Evolutionary conservation across 2,113 vertebrate genomes (phyloP).

Genomic region (Sander lucioperca): DNA sequence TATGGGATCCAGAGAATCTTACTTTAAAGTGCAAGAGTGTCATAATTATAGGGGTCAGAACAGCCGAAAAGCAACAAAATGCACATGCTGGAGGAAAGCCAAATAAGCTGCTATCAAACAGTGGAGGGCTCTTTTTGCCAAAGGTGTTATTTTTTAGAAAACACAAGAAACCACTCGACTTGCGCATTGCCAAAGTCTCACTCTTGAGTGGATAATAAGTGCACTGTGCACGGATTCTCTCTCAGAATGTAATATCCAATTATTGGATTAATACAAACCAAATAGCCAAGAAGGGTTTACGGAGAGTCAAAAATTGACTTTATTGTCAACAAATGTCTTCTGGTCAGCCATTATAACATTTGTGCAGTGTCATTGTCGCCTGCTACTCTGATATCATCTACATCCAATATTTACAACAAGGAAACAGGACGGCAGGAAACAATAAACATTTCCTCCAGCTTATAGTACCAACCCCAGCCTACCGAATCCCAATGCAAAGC

Average conservation of each 20-base stretch:
- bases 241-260: slow-evolving; percentile 37
- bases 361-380: slow-evolving; percentile 5
- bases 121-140: not conserved
- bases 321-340: not conserved
- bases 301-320: not conserved
- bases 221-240: not conserved
- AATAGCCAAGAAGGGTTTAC: not conserved
- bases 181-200: not conserved
- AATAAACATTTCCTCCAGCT: slow-evolving; percentile 57
- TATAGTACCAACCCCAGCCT: slow-evolving; percentile 33
- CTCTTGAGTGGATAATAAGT: not conserved
- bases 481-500: slow-evolving; percentile 46
- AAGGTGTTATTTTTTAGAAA: not conserved
- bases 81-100: slow-evolving; percentile 26
- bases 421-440: slow-evolving; percentile 47
- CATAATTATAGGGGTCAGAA: slow-evolving; percentile 57
- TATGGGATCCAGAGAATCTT: slow-evolving; percentile 58
- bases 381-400: not conserved
- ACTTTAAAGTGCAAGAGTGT: slow-evolving; percentile 46
- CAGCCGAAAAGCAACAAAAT: slow-evolving; percentile 43
- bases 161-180: slow-evolving; percentile 1
- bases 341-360: not conserved
- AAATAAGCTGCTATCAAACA: slow-evolving; percentile 17
- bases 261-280: slow-evolving; percentile 8
- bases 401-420: slow-evolving; percentile 41